These are phyloP conservation scores for Chrysolina oricalcia DNA, from an alignment of 2,888 invertebrate genomes.

Conservation along the genomic window DNA sequence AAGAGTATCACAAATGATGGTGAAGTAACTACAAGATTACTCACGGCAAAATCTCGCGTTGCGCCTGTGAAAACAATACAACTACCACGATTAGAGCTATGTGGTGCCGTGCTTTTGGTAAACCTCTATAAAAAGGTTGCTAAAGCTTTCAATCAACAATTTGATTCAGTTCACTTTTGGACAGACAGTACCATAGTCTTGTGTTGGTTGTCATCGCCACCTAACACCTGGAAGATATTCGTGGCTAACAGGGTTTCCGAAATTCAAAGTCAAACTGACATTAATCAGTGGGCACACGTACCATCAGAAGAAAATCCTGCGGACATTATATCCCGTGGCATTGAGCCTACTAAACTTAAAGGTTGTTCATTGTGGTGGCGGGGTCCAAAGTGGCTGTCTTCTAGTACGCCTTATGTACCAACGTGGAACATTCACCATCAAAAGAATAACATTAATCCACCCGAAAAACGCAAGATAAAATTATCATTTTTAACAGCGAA, in stretches of 20 bases:
- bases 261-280: slow-evolving; percentile 56
- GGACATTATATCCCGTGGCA: slow-evolving; percentile 61
- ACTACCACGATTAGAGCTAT: slow-evolving; percentile 43
- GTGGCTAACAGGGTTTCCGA: no score
- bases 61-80: slow-evolving; percentile 44
- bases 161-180: no score
- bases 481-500: not conserved
- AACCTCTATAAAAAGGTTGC: no score
- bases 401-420: not conserved
- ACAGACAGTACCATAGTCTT: no score
- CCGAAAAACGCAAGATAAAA: not conserved
- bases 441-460: not conserved
- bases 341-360: not conserved
- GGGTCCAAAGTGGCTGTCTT: slow-evolving; percentile 10
- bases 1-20: slow-evolving; percentile 28
- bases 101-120: no score
- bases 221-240: no score
- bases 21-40: slow-evolving; percentile 28
- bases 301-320: slow-evolving; percentile 59
- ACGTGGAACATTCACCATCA: not conserved
- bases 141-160: no score
- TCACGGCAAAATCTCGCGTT: slow-evolving; percentile 46
- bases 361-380: slow-evolving; percentile 29
- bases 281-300: slow-evolving; percentile 58
- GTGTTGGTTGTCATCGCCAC: no score